Conservation (phyloP, 2,797 vertebrate genomes). For the Pangasius macronema region DNA sequence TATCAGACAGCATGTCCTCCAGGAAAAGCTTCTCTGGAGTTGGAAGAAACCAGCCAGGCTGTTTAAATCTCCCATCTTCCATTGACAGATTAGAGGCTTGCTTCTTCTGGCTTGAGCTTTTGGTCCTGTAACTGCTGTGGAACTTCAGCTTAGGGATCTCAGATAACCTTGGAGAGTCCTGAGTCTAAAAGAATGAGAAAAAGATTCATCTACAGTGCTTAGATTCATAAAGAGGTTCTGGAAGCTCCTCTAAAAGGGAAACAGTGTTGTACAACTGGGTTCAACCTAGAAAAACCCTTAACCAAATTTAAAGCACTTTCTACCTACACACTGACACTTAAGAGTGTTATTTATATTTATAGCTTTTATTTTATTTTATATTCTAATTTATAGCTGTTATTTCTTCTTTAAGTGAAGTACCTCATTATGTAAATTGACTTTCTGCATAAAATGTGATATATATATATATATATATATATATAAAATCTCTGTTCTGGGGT, state of each 20-base stretch:
- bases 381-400: neutral
- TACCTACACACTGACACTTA: neutral
- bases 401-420: neutral
- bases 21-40: neutral
- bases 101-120: neutral
- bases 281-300: neutral
- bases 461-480: neutral
- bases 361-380: neutral
- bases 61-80: neutral
- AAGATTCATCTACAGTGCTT: neutral
- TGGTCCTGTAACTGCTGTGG: neutral
- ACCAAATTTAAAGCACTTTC: neutral
- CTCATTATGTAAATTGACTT: neutral
- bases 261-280: neutral
- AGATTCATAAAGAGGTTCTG: neutral
- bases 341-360: neutral
- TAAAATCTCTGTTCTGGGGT: too few relatives aligned
- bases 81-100: neutral
- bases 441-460: neutral
- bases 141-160: neutral
- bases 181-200: neutral
- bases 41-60: neutral
- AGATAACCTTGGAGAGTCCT: neutral
- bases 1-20: slow-evolving; percentile 4
- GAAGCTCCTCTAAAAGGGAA: neutral